A percentile compares a stretch with the other conserved stretches of the same genome.
Evolutionary conservation across 2,797 vertebrate genomes (phyloP).

Genomic region (Chelmon rostratus): DNA sequence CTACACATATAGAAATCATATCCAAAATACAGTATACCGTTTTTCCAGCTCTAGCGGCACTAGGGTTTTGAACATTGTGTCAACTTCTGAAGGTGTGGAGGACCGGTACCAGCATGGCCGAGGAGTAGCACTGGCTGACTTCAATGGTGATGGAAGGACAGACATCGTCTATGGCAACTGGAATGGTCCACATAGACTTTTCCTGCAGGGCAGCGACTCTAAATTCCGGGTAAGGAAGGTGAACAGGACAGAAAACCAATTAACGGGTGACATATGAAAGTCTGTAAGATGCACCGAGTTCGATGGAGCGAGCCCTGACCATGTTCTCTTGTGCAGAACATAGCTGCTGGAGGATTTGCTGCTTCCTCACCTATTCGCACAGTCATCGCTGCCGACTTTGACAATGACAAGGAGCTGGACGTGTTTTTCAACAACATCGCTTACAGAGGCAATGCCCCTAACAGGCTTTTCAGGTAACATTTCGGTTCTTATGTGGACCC

Average conservation of each 20-base stretch:
- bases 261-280: not conserved
- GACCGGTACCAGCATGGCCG: constrained; percentile 92
- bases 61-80: not conserved
- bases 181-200: constrained; percentile 95
- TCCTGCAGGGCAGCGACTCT: constrained; percentile 87
- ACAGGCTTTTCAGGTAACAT: constrained; percentile 92
- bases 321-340: constrained; percentile 83
- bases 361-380: constrained; percentile 92
- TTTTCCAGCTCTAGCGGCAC: not conserved
- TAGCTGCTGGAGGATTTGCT: constrained; percentile 90
- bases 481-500: not conserved
- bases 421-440: constrained; percentile 98
- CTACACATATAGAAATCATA: no score
- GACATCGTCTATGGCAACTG: constrained; percentile 97
- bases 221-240: constrained; percentile 89
- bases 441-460: constrained; percentile 89
- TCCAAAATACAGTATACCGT: not conserved
- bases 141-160: constrained; percentile 94
- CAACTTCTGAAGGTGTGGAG: constrained; percentile 86
- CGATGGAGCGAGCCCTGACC: not conserved
- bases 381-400: constrained; percentile 93
- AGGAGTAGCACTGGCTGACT: constrained; percentile 93
- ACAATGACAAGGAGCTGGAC: constrained; percentile 95
- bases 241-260: not conserved
- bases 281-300: not conserved